These are phyloP conservation scores for Anguilla rostrata DNA, from an alignment of 2,113 vertebrate species.

Conservation along the genomic window DNA sequence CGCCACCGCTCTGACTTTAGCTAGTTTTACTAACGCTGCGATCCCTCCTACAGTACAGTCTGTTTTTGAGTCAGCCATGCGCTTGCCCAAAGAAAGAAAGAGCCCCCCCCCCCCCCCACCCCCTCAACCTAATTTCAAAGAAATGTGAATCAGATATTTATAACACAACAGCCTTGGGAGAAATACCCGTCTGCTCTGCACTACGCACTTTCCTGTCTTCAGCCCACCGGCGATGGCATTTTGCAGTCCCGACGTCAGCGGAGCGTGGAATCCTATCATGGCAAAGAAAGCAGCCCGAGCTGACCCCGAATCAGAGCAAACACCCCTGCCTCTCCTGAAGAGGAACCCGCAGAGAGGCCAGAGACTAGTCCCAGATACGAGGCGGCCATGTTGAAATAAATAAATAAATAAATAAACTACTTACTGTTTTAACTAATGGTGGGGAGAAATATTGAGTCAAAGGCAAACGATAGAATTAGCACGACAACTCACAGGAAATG, in stretches of 20 bases:
- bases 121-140: slow-evolving; percentile 59
- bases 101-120: slow-evolving; percentile 20
- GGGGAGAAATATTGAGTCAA: not conserved
- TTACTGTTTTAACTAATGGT: not conserved
- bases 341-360: not conserved
- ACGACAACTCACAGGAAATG: not conserved
- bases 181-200: slow-evolving; percentile 33
- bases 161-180: slow-evolving; percentile 58
- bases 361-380: not conserved
- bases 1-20: not conserved
- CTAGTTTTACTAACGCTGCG: not conserved
- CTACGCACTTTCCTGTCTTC: slow-evolving; percentile 30
- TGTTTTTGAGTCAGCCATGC: not conserved
- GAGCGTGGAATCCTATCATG: not conserved
- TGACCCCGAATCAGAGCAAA: slow-evolving; percentile 18
- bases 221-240: slow-evolving; percentile 23
- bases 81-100: slow-evolving; percentile 11
- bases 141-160: slow-evolving; percentile 63
- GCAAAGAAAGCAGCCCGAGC: slow-evolving; percentile 12
- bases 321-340: not conserved
- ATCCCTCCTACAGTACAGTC: not conserved
- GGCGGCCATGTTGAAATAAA: not conserved
- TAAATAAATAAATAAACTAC: not conserved
- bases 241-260: slow-evolving; percentile 29
- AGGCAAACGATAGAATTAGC: not conserved